These are phyloP conservation scores for Pedicia rivosa DNA, from an alignment of 2,888 invertebrate species.

Conservation along the genomic window DNA sequence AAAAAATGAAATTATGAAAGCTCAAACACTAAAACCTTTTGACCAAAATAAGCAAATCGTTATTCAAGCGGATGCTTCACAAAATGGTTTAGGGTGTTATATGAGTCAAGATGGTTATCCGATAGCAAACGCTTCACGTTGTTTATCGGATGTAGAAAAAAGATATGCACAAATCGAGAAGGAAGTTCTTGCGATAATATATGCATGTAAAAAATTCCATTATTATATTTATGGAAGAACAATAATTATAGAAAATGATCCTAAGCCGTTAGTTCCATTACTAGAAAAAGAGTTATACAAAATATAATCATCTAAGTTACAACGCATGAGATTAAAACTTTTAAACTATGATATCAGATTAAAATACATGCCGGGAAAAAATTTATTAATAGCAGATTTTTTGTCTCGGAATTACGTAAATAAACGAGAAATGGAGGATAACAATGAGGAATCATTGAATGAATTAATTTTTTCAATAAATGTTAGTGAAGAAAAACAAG, in stretches of 20 bases:
- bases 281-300: not conserved
- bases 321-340: slow-evolving; percentile 8
- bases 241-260: slow-evolving; percentile 10
- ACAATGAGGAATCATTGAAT: slow-evolving; percentile 1
- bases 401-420: slow-evolving; percentile 6
- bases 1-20: too few species aligned
- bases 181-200: too few species aligned
- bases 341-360: slow-evolving; percentile 5
- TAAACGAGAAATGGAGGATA: not conserved
- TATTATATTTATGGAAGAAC: slow-evolving; percentile 8
- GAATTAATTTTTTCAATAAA: slow-evolving; percentile 7
- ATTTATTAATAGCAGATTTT: slow-evolving; percentile 7
- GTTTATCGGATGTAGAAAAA: too few species aligned
- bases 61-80: not conserved
- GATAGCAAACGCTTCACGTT: too few species aligned
- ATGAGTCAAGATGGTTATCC: too few species aligned
- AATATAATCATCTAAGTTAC: slow-evolving; percentile 7
- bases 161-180: too few species aligned
- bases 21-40: too few species aligned
- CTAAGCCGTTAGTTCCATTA: slow-evolving; percentile 19
- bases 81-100: too few species aligned
- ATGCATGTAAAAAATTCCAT: too few species aligned
- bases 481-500: slow-evolving; percentile 6
- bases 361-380: slow-evolving; percentile 7
- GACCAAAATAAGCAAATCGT: not conserved